Base-by-base conservation (phyloP, 2,888 invertebrate genomes). In the Drosophila siamana region DNA sequence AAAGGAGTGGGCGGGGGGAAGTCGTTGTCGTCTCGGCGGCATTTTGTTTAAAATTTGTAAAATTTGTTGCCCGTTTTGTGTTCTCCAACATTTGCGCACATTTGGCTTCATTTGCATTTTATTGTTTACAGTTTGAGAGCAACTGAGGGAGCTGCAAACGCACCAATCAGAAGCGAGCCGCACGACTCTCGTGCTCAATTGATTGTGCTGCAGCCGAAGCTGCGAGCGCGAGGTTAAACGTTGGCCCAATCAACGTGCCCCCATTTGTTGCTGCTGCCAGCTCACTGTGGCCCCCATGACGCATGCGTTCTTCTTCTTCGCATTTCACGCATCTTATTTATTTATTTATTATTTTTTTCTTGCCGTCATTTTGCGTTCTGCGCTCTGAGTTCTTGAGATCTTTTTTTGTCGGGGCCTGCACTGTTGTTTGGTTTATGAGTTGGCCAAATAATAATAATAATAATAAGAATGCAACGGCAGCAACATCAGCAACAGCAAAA, bases 211-310 rank as follows among this genome's bases (percentile, higher is more conserved):
- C 59, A 63, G 43, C 28, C 16, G 60, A 43, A 2, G 59, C 59
- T 41, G 26, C 26, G 55, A 30, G 64, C 54, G 75, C 52, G 78
- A 66, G 83, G 83, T 84, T 84, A 84, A 84, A 80, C 75, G 86
- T 62, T 80, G 88, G 86, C 75, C 83, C 83, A 84, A 84, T 84
- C 83, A 84, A 83, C 86, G 80, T 84, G 87, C 88, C 88, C 80
- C 86, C 88, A 88, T 69, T 86, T 77, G 87, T 65, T 77, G 78
- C 33, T 28, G 28, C 19, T n/a, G n/a, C n/a, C n/a, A n/a, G n/a
- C n/a, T 19, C 19, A 3, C 19, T 19, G 11, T 4, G 11, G 24
- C 72, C 57, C 62, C 72, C 79, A 81, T 82, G 88, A 82, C 82
- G 82, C 82, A 82, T 82, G 88, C 88, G 82, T 68, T 64, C 56